Evolutionary conservation across 2,797 vertebrate species (phyloP), one percentile per base, ranked within the genome.

Genomic region (Cossypha heuglini): DNA sequence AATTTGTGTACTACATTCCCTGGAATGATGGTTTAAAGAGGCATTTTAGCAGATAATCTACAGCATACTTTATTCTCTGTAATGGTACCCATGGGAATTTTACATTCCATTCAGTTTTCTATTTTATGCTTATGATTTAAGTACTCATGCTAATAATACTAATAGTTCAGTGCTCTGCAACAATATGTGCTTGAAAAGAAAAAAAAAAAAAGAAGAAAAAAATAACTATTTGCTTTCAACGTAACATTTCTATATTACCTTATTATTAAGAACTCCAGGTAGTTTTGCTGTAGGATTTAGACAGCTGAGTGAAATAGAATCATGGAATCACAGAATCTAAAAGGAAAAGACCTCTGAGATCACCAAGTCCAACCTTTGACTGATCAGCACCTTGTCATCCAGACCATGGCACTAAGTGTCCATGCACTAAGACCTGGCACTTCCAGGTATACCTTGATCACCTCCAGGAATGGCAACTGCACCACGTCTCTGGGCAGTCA

Each of bases 81-180:
- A 95, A 94, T 49, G 57, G 73, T 49, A 81, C 96, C 67, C 94
- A 71, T n/a, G 95, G 95, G 95, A 92, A 89, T 95, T 96, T 97
- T 94, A 95, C 96, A 97, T 97, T 97, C 95, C 93, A 92, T 86
- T 94, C 55, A 0, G 22, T 94, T 95, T 95, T 88, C 86, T 93
- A 59, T 92, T 96, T 95, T 79, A 96, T 88, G 85, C 46, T 88
- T 59, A 68, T 84, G 74, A 95, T 95, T 97, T 93, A 96, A 96
- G 92, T 76, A 87, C 49, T 88, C 24, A 58, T 54, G 51, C 64
- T 88, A 94, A 91, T 96, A 93, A 83, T 54, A 64, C 79, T 89
- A 90, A 85, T 75, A 92, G 54, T 69, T 90, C 48, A 82, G 66
- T 52, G 80, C 43, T 79, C 76, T 84, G 43, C 35, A 38, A 46